Base-by-base conservation (phyloP, 2,113 vertebrate species). In the Terrapene triunguis region DNA sequence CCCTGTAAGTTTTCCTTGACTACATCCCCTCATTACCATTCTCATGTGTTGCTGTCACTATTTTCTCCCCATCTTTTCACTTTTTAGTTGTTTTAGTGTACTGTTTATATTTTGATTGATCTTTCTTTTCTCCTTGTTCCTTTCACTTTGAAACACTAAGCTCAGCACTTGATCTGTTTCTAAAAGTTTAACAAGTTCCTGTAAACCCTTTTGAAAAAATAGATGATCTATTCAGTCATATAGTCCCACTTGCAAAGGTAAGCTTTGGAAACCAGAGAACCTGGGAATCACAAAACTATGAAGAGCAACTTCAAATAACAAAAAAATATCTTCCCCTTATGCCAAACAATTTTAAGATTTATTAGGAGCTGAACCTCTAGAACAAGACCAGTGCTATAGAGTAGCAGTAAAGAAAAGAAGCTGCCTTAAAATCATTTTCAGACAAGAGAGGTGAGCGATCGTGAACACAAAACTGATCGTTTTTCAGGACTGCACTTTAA, bases 1-100 rank as follows among this genome's bases (percentile, higher is more conserved):
- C 74, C n/a, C 81, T 85, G 72, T 65, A 55, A 69, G n/a, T 47
- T n/a, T 85, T 21, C 72, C 76, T 88, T 69, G 35, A 90, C 59
- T 84, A 84, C 6, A 47, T 35, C 54, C 17, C 69, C 92, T 90
- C 69, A 84, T 12, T 84, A 8, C 16, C 47, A 76, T 38, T 93
- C 48, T 16, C 29, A 19, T 51, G 10, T 93, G 72, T 84, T 6
- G 29, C 14, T 44, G 51, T 4, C 3, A 0, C 4, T 14, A 21
- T 8, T 54, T 84, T 81, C 25, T 50, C 25, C 48, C 25, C 13
- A 10, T 12, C 21, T 24, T 76, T 76, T 76, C 69, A 38, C n/a
- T 62, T 62, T 62, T 62, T 17, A 4, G 32, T 80, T 54, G 79
- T 54, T 82, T 3, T 7, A 5, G 50, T 50, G 5, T 32, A 14